Percentiles rank a stretch among this genome's conserved stretches.
These are phyloP conservation scores for Meteorus sp. DNA, from an alignment of 1,140 invertebrate species.

Conservation along the genomic window DNA sequence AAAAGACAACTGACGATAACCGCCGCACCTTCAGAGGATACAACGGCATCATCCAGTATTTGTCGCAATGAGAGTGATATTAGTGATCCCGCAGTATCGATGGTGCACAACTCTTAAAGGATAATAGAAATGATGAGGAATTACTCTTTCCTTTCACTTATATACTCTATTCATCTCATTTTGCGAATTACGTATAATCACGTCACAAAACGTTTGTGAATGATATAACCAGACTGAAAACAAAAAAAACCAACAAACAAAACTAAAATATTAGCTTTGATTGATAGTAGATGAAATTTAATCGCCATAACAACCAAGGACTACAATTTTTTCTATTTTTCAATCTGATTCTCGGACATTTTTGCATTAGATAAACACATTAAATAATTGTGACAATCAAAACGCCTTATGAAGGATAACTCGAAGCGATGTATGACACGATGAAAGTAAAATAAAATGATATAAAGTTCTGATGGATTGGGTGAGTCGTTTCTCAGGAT, in stretches of 20 bases:
- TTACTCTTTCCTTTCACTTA: background rate
- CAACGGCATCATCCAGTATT: conserved; percentile 50
- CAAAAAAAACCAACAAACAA: no score
- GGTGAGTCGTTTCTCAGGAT: no score
- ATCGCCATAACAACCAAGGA: conserved; percentile 1
- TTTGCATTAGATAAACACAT: conserved; percentile 19
- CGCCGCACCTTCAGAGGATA: conserved; percentile 45
- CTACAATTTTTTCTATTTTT: background rate
- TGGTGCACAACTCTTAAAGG: conserved; percentile 42
- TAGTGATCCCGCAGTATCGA: conserved; percentile 37
- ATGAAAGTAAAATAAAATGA: background rate
- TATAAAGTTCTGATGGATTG: conserved; percentile 4
- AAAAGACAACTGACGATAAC: conserved; percentile 52
- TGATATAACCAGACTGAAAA: background rate
- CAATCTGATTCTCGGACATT: conserved; percentile 7
- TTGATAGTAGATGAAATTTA: background rate
- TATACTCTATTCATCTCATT: no score
- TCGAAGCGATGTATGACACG: background rate
- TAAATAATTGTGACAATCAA: background rate
- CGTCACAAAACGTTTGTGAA: background rate
- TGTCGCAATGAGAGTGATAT: conserved; percentile 43
- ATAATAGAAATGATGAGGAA: background rate
- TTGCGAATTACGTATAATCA: no score
- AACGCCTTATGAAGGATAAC: conserved; percentile 9
- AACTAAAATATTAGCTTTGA: background rate